phyloP scores from a whole-genome alignment of 2,113 vertebrate genomes.

The Arothron firmamentum region DNA sequence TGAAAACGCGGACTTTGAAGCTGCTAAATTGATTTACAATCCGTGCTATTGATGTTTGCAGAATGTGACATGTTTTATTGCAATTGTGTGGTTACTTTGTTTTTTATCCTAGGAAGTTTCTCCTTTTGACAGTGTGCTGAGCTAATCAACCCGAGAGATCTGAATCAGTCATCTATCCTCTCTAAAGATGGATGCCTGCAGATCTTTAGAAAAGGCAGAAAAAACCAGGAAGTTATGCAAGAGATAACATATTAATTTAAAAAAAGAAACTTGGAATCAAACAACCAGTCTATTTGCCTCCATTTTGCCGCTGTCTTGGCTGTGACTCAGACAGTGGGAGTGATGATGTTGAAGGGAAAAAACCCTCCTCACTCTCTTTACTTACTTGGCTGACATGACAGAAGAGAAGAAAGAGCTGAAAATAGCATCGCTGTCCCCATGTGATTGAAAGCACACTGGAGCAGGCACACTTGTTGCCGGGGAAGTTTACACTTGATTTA shows the following conservation, averaged over 20 bases:
- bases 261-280: neutral
- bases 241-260: neutral
- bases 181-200: neutral
- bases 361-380: slow-evolving; percentile 13
- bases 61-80: too few species aligned
- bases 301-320: slow-evolving; percentile 20
- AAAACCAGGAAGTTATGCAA: neutral
- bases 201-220: neutral
- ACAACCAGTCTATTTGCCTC: slow-evolving; percentile 18
- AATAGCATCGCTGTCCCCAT: slow-evolving; percentile 61
- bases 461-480: slow-evolving; percentile 50
- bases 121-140: too few species aligned
- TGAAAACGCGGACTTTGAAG: too few species aligned
- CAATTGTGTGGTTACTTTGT: too few species aligned
- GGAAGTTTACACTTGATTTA: slow-evolving; percentile 46
- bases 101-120: too few species aligned
- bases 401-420: slow-evolving; percentile 56
- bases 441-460: slow-evolving; percentile 61
- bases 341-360: slow-evolving; percentile 62
- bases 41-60: too few species aligned
- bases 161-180: too few species aligned
- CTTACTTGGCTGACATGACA: slow-evolving; percentile 46
- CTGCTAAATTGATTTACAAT: too few species aligned
- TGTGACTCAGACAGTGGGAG: slow-evolving; percentile 64
- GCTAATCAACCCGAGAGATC: too few species aligned